A percentile compares a stretch with the other conserved stretches of the same genome.
Conservation (phyloP, 1,140 invertebrate genomes). For the Nomia melanderi region DNA sequence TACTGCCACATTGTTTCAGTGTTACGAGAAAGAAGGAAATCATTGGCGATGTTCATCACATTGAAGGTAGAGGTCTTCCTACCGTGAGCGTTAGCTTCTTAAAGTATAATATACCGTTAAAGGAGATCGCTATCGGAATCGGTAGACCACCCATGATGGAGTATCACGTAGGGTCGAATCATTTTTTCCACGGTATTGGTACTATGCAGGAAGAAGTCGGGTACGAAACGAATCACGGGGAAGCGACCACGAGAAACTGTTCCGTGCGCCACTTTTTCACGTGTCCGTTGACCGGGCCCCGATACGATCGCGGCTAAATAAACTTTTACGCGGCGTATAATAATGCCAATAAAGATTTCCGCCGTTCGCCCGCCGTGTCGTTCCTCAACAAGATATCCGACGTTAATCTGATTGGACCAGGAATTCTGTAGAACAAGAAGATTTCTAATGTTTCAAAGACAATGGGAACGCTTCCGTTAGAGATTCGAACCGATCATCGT, state of each 20-base stretch:
- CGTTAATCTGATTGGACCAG: not conserved
- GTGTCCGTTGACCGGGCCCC: not conserved
- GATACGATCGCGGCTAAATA: slow-evolving; percentile 5
- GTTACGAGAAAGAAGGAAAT: not conserved
- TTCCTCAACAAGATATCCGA: not conserved
- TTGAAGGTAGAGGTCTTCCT: slow-evolving; percentile 25
- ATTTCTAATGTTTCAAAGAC: slow-evolving; percentile 1
- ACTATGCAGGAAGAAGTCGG: slow-evolving; percentile 21
- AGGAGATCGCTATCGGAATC: slow-evolving; percentile 53
- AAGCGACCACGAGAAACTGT: slow-evolving; percentile 9
- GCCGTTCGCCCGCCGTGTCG: not conserved
- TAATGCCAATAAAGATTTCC: not conserved
- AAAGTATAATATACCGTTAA: slow-evolving; percentile 50
- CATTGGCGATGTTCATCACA: slow-evolving; percentile 30
- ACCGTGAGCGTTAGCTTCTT: slow-evolving; percentile 29
- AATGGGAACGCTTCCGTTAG: slow-evolving; percentile 5
- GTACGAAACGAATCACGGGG: slow-evolving; percentile 39
- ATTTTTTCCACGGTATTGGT: slow-evolving; percentile 10
- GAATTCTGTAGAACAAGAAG: not conserved
- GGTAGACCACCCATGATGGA: slow-evolving; percentile 54
- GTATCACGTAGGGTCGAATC: slow-evolving; percentile 46
- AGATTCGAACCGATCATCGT: not conserved
- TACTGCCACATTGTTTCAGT: no score
- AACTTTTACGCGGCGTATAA: not conserved
- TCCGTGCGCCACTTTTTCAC: not conserved